phyloP scores from a whole-genome alignment of 2,888 invertebrate genomes.

The Idaea dimidiata region DNA sequence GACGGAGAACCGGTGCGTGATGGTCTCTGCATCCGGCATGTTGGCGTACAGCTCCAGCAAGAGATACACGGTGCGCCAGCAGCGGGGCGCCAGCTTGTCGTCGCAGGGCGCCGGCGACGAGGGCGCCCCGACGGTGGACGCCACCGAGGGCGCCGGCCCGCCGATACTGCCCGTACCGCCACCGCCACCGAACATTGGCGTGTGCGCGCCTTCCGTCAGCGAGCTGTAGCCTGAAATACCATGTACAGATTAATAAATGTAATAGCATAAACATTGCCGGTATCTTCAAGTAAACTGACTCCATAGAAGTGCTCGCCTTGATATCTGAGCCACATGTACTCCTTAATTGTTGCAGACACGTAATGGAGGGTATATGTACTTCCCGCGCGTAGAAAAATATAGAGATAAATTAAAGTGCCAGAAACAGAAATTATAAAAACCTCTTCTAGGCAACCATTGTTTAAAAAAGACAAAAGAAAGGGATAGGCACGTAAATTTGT shows the following conservation, averaged over 20 bases:
- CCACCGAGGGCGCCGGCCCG: not conserved
- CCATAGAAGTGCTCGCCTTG: no score
- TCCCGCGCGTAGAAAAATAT: no score
- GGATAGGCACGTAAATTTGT: no score
- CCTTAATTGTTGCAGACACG: no score
- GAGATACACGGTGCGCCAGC: constrained; percentile 97
- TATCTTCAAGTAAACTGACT: no score
- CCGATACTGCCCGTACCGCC: constrained; percentile 17
- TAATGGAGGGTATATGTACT: no score
- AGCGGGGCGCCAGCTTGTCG: constrained; percentile 84
- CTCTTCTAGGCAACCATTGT: no score
- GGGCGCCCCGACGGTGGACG: constrained; percentile 19
- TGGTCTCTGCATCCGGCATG: constrained; percentile 96
- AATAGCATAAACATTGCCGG: no score
- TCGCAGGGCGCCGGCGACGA: constrained; percentile 73
- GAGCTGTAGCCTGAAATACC: constrained; percentile 86
- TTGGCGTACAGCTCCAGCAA: constrained; percentile 95
- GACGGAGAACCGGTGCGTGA: constrained; percentile 89
- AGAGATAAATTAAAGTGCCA: no score
- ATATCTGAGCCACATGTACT: no score
- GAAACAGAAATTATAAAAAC: no score
- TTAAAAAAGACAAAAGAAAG: no score
- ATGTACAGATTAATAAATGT: not conserved
- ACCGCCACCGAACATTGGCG: constrained; percentile 78
- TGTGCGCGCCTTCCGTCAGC: constrained; percentile 86